Base-by-base conservation (phyloP, 2,797 vertebrate species). In the Hoplostethus mediterraneus region DNA sequence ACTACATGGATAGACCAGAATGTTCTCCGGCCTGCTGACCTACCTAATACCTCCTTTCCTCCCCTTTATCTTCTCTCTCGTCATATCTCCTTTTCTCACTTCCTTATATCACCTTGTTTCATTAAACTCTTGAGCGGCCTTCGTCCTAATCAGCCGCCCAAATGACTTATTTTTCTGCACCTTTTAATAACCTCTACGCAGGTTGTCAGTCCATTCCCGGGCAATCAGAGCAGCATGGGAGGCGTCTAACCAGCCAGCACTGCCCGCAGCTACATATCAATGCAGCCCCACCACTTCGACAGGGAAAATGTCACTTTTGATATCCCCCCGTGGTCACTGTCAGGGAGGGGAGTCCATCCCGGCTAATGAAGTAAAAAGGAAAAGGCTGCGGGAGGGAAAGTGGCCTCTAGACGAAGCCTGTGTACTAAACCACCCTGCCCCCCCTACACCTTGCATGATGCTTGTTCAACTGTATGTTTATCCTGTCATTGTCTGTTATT, bases 221-320 rank as follows among this genome's bases (percentile, higher is more conserved):
- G 68, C 80, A 85, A 86, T 89, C 86, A 74, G 79, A 86, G 76
- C 73, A 52, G 79, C 81, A 86, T 49, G 85, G 82, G 84, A 82
- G 88, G 83, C 76, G 75, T 84, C 80, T 86, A 79, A 86, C 66
- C 72, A 71, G 70, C 63, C 69, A 71, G 67, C 76, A 10, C 76
- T 54, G 83, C 76, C 87, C 66, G 78, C 67, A 75, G 84, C 79
- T 79, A 87, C 82, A 83, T 87, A 90, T 89, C 87, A 87, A 74
- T 51, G 79, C 81, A 63, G 83, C 64, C 59, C 72, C 38, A 84
- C 73, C 77, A 81, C 83, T 91, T 82, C 73, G 77, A 89, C 84
- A 57, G 68, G 80, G 79, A 71, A 90, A 87, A 89, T 91, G 87
- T 87, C 86, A 90, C 89, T 90, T 86, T 87, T 91, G 86, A 94